Evolutionary conservation across 2,888 invertebrate genomes (phyloP), one percentile per base, ranked within the genome.

Genomic region (Scaptomyza flava): DNA sequence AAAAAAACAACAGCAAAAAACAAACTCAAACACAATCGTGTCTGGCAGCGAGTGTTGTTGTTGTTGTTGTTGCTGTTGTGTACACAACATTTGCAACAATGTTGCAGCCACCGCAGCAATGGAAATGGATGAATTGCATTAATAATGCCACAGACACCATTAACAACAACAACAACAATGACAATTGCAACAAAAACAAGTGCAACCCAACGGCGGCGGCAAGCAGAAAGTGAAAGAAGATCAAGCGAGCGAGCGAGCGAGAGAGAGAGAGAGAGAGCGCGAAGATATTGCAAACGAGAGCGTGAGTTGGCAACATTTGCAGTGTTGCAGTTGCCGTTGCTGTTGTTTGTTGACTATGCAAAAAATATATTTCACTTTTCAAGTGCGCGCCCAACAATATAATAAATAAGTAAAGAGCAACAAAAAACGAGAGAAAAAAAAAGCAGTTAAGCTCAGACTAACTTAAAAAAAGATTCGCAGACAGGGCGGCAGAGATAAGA

Each of bases 221-320:
- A 72, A 67, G 80, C 86, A 77, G 86, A 82, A 86, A 86, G 81
- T 86, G 83, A 82, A 82, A 83, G 83, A 82, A 76, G 84, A 83
- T 86, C 76, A 81, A 69, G 72, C 33, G 51, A 67, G 72, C 36
- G 14, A 38, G 52, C 33, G 23, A 47, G 23, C 12, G 23, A 23
- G 34, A 67, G 72, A 20, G 50, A 67, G 23, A 41, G 31, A 23
- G 20, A 36, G 43, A 53, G 45, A 45, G n/a, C 17, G 45, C 11
- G 34, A 48, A 46, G 52, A 58, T 69, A 69, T 52, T 69, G 69
- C 81, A 41, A 80, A 76, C 73, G 62, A 56, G 72, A 82, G 71
- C 77, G 83, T 82, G 75, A 80, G 78, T 73, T 68, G 62, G 71
- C 73, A 70, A 68, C 59, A 76, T 73, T 72, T 62, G 53, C 65